Evolutionary conservation across 2,113 vertebrate genomes (phyloP).

Genomic region (Pterocles orientalis): DNA sequence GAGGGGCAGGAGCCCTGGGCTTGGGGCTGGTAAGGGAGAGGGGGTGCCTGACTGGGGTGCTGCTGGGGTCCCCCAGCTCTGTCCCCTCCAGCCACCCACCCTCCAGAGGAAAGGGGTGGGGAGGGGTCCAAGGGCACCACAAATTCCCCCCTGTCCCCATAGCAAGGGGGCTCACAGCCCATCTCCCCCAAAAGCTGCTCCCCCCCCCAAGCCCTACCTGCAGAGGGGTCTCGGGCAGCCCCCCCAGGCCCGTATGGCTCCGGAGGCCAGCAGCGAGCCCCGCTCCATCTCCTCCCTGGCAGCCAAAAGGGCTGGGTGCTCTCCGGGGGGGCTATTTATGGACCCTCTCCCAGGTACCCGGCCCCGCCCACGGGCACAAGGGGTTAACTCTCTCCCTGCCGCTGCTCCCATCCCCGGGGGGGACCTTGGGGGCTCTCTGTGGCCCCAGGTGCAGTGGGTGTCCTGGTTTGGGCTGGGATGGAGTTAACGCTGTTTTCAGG

Average conservation of each 20-base stretch:
- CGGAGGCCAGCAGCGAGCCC: not conserved
- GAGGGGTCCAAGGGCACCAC: not conserved
- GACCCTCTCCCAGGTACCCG: not conserved
- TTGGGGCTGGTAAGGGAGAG: not conserved
- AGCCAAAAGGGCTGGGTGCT: accelerated
- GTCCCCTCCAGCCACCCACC: not conserved
- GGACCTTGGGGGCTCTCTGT: not conserved
- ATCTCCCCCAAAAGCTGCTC: not conserved
- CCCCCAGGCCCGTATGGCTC: not conserved
- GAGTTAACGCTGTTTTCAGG: too few relatives aligned
- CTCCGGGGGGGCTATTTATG: not conserved
- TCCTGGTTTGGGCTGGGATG: too few relatives aligned
- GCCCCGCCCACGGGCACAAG: too few relatives aligned
- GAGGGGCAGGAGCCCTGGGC: not conserved
- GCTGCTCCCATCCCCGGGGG: not conserved
- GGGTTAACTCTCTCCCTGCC: not conserved
- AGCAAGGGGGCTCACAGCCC: not conserved
- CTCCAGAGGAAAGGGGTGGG: not conserved
- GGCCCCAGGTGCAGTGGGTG: too few relatives aligned
- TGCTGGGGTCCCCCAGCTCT: not conserved
- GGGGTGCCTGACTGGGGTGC: accelerated
- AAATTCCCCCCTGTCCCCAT: not conserved
- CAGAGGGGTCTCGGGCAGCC: constrained; percentile 14
- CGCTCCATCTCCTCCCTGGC: constrained; percentile 12
- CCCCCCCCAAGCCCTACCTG: constrained; percentile 33